Evolutionary conservation across 2,113 vertebrate genomes (phyloP).

Genomic region (Gambusia affinis): DNA sequence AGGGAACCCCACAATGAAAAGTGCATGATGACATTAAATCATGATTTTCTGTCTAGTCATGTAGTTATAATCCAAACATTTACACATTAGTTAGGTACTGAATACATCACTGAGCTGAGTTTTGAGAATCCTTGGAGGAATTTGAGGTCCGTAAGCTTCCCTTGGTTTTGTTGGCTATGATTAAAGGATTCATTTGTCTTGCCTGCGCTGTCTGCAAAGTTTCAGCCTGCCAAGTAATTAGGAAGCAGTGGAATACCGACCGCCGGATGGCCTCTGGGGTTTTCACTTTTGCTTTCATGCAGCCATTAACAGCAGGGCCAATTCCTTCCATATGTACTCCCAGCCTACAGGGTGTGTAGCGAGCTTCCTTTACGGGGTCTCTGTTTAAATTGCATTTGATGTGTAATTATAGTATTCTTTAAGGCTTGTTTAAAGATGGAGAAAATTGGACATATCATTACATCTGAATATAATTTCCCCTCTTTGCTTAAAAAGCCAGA

Average conservation of each 20-base stretch:
- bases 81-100: background rate
- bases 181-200: slow-evolving; percentile 62
- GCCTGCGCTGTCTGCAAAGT: slow-evolving; percentile 51
- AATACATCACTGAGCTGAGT: background rate
- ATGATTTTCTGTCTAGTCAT: background rate
- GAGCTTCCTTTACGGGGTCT: slow-evolving; percentile 25
- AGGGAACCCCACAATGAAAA: background rate
- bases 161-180: slow-evolving; percentile 45
- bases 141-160: background rate
- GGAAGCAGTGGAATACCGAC: slow-evolving; percentile 35
- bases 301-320: slow-evolving; percentile 45
- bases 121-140: background rate
- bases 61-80: background rate
- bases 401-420: slow-evolving; percentile 38
- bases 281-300: slow-evolving; percentile 56
- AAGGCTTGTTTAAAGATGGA: slow-evolving; percentile 16
- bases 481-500: background rate
- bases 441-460: slow-evolving; percentile 31
- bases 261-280: slow-evolving; percentile 28
- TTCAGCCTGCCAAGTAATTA: slow-evolving; percentile 65
- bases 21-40: background rate
- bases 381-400: slow-evolving; percentile 47
- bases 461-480: slow-evolving; percentile 11
- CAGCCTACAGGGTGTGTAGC: slow-evolving; percentile 27
- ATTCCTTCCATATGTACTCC: slow-evolving; percentile 61